These are phyloP conservation scores for Microtus montanus DNA, from an alignment of 2,113 vertebrate species.

Conservation along the genomic window DNA sequence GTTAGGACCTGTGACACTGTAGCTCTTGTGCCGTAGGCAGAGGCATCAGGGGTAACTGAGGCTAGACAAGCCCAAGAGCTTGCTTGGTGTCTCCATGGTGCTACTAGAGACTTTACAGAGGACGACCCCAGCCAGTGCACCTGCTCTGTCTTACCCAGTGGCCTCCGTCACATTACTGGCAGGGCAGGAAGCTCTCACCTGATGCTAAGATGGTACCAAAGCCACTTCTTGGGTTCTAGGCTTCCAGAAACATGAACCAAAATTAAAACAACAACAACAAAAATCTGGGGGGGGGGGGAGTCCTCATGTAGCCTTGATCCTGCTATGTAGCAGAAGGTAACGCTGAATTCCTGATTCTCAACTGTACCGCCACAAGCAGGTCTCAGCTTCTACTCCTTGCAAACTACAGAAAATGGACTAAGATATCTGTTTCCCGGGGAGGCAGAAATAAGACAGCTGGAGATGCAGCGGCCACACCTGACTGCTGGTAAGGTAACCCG, in stretches of 20 bases:
- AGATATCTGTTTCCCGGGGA: background rate
- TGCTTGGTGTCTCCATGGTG: background rate
- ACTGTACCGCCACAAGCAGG: no score
- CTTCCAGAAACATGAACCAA: background rate
- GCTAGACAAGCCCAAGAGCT: background rate
- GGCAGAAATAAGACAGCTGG: background rate
- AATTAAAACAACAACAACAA: background rate
- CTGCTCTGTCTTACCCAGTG: no score
- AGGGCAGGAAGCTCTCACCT: background rate
- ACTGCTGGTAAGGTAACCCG: background rate
- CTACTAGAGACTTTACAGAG: background rate
- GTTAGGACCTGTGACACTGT: background rate
- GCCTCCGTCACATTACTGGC: background rate
- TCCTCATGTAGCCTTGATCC: background rate
- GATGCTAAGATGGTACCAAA: background rate
- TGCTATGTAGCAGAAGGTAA: background rate
- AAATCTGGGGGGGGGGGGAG: rapidly evolving
- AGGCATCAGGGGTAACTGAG: no score
- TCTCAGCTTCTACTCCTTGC: background rate
- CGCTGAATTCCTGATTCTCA: background rate
- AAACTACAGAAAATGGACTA: background rate
- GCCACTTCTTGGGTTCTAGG: background rate
- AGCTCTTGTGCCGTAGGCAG: background rate
- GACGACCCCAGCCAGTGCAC: background rate
- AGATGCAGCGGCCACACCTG: background rate